Percentiles rank a stretch among this genome's conserved stretches.
These are phyloP conservation scores for Drosophila parthenogenetica DNA, from an alignment of 2,888 invertebrate genomes.

Conservation along the genomic window DNA sequence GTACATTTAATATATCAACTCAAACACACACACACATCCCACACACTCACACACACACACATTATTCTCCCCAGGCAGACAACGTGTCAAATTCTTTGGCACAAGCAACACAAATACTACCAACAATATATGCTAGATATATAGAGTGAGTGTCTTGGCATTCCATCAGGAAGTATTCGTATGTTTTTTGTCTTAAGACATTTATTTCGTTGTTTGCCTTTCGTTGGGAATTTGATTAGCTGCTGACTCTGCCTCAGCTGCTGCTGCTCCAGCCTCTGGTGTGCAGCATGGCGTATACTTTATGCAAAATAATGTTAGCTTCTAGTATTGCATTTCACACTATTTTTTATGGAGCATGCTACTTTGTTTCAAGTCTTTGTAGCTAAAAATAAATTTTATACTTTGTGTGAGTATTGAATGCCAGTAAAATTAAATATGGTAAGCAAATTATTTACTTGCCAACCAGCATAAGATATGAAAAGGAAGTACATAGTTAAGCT, in stretches of 20 bases:
- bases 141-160: conserved; percentile 9
- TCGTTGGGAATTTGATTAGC: conserved; percentile 60
- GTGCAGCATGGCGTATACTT: conserved; percentile 45
- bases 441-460: too few species aligned
- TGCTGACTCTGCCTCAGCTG: conserved; percentile 27
- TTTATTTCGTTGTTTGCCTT: conserved; percentile 59
- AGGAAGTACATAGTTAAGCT: too few species aligned
- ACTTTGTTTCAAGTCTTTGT: neutral
- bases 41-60: conserved; percentile 10
- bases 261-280: neutral
- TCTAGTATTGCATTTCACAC: conserved; percentile 28
- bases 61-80: conserved; percentile 5
- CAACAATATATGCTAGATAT: too few species aligned
- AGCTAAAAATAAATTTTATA: too few species aligned
- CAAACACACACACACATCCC: conserved; percentile 22
- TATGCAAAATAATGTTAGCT: conserved; percentile 48
- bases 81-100: conserved; percentile 31
- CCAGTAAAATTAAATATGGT: too few species aligned
- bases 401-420: too few species aligned
- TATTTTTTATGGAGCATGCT: conserved; percentile 17
- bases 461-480: too few species aligned
- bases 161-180: conserved; percentile 32
- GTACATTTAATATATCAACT: conserved; percentile 55
- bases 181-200: conserved; percentile 50
- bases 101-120: neutral